phyloP scores from a whole-genome alignment of 2,888 invertebrate genomes.

The Drosophila algonquin region DNA sequence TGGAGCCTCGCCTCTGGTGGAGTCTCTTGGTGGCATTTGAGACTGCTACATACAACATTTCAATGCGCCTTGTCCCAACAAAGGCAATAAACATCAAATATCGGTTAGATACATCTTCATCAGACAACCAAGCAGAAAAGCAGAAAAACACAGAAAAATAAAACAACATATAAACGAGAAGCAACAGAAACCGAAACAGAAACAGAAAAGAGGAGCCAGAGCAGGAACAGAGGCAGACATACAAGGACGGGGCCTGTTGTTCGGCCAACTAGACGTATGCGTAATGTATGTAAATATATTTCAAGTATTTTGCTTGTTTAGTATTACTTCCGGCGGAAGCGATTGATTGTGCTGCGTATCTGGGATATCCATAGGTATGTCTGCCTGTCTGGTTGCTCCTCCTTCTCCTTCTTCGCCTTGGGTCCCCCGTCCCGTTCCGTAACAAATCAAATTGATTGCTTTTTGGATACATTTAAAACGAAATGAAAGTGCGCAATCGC shows the following conservation, averaged over 20 bases:
- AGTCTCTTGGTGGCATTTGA: constrained; percentile 4
- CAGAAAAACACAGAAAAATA: constrained; percentile 18
- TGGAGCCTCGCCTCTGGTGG: neutral
- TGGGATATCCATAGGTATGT: constrained; percentile 18
- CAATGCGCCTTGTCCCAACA: constrained; percentile 56
- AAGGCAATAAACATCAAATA: constrained; percentile 77
- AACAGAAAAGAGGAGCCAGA: neutral
- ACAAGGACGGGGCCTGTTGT: constrained; percentile 28
- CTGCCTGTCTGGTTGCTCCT: constrained; percentile 5
- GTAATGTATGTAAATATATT: constrained; percentile 77
- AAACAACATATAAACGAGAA: neutral
- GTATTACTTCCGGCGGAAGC: constrained; percentile 77
- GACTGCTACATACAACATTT: constrained; percentile 61
- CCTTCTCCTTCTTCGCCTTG: neutral
- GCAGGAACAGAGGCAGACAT: constrained; percentile 14
- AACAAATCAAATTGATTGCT: constrained; percentile 80
- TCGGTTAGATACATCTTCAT: constrained; percentile 79
- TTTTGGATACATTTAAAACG: constrained; percentile 64
- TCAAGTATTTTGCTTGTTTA: constrained; percentile 75
- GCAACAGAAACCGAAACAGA: constrained; percentile 25
- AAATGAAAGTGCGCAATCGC: constrained; percentile 71
- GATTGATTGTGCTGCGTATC: constrained; percentile 71
- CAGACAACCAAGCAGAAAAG: constrained; percentile 48
- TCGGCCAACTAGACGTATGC: constrained; percentile 69
- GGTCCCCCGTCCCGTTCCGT: neutral